Conservation (phyloP, 2,888 invertebrate genomes). For the Hedya salicella region DNA sequence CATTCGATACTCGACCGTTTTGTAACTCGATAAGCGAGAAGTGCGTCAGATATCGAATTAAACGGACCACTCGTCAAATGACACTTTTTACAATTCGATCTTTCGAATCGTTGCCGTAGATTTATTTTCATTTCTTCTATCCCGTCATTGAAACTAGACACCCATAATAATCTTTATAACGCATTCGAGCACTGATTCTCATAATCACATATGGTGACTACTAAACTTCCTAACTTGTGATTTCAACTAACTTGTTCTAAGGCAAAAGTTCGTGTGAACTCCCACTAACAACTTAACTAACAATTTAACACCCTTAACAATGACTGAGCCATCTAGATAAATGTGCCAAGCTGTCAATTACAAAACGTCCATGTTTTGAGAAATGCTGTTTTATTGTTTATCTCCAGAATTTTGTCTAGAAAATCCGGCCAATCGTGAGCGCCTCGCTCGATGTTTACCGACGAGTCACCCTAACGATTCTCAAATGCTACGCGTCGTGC, state of each 20-base stretch:
- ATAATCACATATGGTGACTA: conserved; percentile 74
- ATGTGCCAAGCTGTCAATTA: conserved; percentile 79
- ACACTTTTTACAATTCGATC: background rate
- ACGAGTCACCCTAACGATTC: conserved; percentile 81
- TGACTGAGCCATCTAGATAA: conserved; percentile 84
- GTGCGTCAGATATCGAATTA: conserved; percentile 23
- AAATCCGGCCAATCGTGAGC: conserved; percentile 76
- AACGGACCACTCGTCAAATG: conserved; percentile 11
- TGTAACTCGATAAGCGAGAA: conserved; percentile 28
- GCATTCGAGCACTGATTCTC: conserved; percentile 68
- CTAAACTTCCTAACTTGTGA: conserved; percentile 74
- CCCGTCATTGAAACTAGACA: conserved; percentile 49
- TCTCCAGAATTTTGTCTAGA: conserved; percentile 74
- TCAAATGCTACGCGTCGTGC: conserved; percentile 81
- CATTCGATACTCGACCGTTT: conserved; percentile 28
- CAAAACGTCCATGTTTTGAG: conserved; percentile 80
- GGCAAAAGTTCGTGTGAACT: conserved; percentile 79
- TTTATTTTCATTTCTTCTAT: conserved; percentile 34
- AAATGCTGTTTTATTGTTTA: conserved; percentile 77
- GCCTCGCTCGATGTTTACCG: conserved; percentile 74
- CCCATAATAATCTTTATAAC: conserved; percentile 65
- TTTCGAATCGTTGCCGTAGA: conserved; percentile 43
- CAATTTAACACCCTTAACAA: conserved; percentile 81
- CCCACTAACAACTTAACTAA: conserved; percentile 80
- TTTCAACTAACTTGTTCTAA: conserved; percentile 73